Evolutionary conservation across 2,113 vertebrate genomes (phyloP), one percentile per base, ranked within the genome.

Genomic region (Eclectus roratus): DNA sequence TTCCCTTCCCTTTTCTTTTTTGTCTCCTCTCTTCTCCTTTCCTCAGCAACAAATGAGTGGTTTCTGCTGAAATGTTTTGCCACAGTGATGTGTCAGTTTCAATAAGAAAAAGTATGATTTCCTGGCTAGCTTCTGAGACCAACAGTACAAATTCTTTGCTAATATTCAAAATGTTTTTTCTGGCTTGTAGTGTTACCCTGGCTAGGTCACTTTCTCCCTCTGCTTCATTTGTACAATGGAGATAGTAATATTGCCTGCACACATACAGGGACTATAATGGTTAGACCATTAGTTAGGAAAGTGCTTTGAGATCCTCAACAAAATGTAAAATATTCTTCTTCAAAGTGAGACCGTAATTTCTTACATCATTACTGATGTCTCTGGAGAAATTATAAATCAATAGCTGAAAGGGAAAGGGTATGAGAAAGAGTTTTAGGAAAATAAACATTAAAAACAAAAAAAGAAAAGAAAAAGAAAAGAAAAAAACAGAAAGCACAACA

Each of bases 331-430:
- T 88, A 80, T 15, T 92, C 37, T 84, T 91, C n/a, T 94, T 93
- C 39, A 73, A 53, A 97, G 58, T 89, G 76, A 81, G 35, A 27
- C 24, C 2, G 3, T 87, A 71, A 81, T 85, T 80, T 96, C 46
- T 93, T 73, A 80, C 28, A 85, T 93, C 31, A 72, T 86, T 94
- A 85, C 61, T 94, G 58, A 69, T 91, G 74, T 73, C 86, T 76
- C 64, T 83, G 28, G 88, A 97, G 85, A 92, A 95, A 92, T 56
- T 80, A 89, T 97, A 91, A 92, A 91, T 95, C 92, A 97, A 88
- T 93, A 84, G 46, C 61, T 74, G 60, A 96, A 78, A 92, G 52
- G 37, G 53, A 92, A 94, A 89, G 60, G 46, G 39, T 94, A 87
- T 94, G 88, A 86, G 94, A 96, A 97, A 96, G 74, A 87, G 41